phyloP scores from a whole-genome alignment of 2,797 vertebrate species.

The Ateles fusciceps region DNA sequence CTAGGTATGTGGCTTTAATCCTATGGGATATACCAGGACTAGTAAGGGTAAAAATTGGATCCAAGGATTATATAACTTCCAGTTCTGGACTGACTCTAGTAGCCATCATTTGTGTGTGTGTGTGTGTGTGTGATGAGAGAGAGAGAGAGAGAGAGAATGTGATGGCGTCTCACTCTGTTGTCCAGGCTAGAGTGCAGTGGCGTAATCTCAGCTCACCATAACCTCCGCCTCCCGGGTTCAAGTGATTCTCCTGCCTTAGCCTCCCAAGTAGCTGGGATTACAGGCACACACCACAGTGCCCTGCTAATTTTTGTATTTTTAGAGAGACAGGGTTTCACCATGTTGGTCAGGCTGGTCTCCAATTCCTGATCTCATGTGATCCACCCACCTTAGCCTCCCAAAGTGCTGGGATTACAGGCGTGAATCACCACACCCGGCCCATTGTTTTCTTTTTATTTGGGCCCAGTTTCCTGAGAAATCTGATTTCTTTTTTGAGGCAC shows the following conservation, averaged over 20 bases:
- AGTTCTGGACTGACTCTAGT: not conserved
- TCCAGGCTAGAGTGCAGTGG: no score
- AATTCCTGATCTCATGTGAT: not conserved
- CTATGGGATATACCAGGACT: not conserved
- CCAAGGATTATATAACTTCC: not conserved
- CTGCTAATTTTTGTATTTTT: not conserved
- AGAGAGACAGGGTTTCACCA: not conserved
- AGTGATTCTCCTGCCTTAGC: not conserved
- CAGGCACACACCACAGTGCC: not conserved
- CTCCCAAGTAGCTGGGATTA: not conserved
- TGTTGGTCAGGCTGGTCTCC: not conserved
- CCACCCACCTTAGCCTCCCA: not conserved
- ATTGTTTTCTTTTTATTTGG: conserved; percentile 43
- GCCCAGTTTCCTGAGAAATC: conserved; percentile 31
- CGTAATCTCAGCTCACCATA: not conserved
- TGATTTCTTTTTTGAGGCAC: conserved; percentile 9
- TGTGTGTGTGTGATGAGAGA: no score
- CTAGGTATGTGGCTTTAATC: conserved; percentile 86
- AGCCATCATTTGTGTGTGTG: not conserved
- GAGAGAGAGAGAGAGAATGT: no score
- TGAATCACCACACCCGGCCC: not conserved
- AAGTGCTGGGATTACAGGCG: not conserved
- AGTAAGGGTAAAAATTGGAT: not conserved
- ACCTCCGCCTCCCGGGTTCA: not conserved
- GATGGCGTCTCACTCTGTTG: not conserved